These are phyloP conservation scores for Augochlorella aurata DNA, from an alignment of 2,888 invertebrate genomes.

Conservation along the genomic window DNA sequence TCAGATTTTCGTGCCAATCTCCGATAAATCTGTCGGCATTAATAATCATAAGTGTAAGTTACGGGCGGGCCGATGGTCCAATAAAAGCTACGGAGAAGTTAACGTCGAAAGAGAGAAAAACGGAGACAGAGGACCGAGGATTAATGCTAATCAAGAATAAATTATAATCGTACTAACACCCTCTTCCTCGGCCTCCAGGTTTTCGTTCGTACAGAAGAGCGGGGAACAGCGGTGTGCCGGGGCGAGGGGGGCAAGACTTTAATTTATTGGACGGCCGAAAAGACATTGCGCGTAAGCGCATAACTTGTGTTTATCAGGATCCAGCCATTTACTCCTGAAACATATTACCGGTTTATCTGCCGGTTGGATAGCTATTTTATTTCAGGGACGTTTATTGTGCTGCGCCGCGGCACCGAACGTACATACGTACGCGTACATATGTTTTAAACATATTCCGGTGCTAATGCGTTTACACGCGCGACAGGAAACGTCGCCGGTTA, in stretches of 20 bases:
- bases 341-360: conserved; percentile 73
- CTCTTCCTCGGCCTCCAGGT: conserved; percentile 42
- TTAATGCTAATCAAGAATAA: conserved; percentile 80
- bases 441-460: conserved; percentile 45
- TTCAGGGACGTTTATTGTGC: conserved; percentile 66
- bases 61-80: conserved; percentile 73
- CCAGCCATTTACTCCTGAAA: conserved; percentile 71
- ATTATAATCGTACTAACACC: conserved; percentile 75
- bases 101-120: conserved; percentile 63
- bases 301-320: conserved; percentile 75
- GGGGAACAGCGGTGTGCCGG: neutral
- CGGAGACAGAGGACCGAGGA: conserved; percentile 61
- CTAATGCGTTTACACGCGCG: conserved; percentile 41
- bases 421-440: conserved; percentile 16
- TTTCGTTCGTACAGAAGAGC: conserved; percentile 35
- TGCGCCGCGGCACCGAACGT: conserved; percentile 8
- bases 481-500: conserved; percentile 50
- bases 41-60: conserved; percentile 80
- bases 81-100: conserved; percentile 78
- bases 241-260: conserved; percentile 43
- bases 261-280: conserved; percentile 74
- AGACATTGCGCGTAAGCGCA: conserved; percentile 76
- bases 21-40: conserved; percentile 79
- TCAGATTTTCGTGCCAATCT: conserved; percentile 74
- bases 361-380: conserved; percentile 70